A percentile compares a stretch with the other conserved stretches of the same genome.
These are phyloP conservation scores for Macropus fuliginosus DNA, from an alignment of 2,797 vertebrate species.

Conservation along the genomic window DNA sequence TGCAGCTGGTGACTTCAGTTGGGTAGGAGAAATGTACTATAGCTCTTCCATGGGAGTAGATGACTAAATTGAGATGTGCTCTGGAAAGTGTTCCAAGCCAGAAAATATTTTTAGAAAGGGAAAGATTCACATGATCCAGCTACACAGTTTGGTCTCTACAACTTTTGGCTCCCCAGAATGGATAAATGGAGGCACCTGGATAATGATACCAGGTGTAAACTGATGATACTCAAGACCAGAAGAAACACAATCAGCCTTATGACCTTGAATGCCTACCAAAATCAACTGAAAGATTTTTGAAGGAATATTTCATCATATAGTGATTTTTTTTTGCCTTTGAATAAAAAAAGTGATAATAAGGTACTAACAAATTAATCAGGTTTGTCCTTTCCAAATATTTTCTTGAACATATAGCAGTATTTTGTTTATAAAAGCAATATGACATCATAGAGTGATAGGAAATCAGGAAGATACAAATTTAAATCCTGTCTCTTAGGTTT, in stretches of 20 bases:
- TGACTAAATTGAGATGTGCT: constrained; percentile 39
- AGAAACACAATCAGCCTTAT: background rate
- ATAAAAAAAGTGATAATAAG: background rate
- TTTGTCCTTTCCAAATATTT: background rate
- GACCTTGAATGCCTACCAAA: background rate
- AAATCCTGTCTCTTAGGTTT: background rate
- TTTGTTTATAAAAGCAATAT: background rate
- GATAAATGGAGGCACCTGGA: background rate
- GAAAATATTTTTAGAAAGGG: constrained; percentile 44
- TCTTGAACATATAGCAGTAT: background rate
- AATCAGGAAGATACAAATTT: background rate
- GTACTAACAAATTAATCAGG: background rate
- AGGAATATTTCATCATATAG: background rate
- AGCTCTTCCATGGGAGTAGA: constrained; percentile 7
- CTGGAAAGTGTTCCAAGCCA: constrained; percentile 40
- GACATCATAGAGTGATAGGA: background rate
- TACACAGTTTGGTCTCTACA: background rate
- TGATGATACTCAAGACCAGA: background rate
- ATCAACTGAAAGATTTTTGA: background rate
- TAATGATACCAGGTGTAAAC: background rate
- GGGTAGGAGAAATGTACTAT: fast-evolving
- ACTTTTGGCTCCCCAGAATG: background rate
- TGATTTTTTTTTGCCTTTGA: background rate
- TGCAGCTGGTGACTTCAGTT: constrained; percentile 43
- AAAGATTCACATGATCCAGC: constrained; percentile 36